phyloP scores from a whole-genome alignment of 2,113 vertebrate species.

The Gorilla gorilla region DNA sequence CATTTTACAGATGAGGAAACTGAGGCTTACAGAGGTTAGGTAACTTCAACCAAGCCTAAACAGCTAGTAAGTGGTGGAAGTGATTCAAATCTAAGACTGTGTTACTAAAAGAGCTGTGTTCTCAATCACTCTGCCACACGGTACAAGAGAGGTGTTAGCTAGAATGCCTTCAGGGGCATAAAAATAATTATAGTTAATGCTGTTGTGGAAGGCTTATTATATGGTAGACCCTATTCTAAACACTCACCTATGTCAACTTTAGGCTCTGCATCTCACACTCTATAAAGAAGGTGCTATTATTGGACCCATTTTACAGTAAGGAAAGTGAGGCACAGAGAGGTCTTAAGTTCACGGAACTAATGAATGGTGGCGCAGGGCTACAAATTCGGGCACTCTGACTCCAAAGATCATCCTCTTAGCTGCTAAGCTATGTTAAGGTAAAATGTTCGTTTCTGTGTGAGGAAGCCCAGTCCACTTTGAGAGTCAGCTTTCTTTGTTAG shows the following conservation, averaged over 20 bases:
- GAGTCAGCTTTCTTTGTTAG: not conserved
- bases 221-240: not conserved
- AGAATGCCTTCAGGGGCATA: not conserved
- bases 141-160: not conserved
- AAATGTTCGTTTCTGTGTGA: not conserved
- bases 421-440: not conserved
- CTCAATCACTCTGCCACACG: not conserved
- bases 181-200: not conserved
- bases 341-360: not conserved
- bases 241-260: not conserved
- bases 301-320: not conserved
- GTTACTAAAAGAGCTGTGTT: not conserved
- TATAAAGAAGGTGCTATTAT: not conserved
- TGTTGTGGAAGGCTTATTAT: not conserved
- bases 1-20: constrained; percentile 20
- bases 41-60: not conserved
- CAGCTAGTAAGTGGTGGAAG: not conserved
- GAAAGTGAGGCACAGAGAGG: not conserved
- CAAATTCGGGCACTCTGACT: not conserved
- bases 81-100: not conserved
- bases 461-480: not conserved
- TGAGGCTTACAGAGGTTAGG: not conserved
- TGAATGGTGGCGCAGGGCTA: not conserved
- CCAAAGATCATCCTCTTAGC: not conserved
- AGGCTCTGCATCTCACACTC: not conserved